These are phyloP conservation scores for Stichodactyla helianthus DNA, from an alignment of 64 coral and sea anemone genomes.

Conservation along the genomic window DNA sequence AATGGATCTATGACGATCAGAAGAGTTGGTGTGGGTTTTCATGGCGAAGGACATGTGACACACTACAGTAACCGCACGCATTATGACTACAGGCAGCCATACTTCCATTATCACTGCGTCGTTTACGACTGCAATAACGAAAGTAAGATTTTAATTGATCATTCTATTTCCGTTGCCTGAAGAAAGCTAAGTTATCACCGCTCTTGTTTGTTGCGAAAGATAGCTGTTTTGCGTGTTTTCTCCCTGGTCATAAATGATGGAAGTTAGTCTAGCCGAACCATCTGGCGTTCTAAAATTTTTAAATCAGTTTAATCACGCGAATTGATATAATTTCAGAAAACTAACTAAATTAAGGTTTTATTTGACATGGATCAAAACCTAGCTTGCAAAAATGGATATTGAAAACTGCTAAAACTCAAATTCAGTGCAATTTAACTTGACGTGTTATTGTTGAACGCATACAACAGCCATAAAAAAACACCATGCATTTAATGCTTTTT, in stretches of 20 bases:
- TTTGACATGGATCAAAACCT: too few species aligned
- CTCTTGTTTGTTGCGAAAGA: not conserved
- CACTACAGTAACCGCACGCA: not conserved
- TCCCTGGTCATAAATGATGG: not conserved
- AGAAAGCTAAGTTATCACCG: not conserved
- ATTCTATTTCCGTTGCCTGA: not conserved
- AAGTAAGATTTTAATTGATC: not conserved
- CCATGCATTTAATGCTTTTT: too few species aligned
- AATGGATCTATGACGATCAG: not conserved
- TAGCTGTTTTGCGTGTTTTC: not conserved
- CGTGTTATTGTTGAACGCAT: too few species aligned
- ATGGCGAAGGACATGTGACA: slow-evolving; percentile 19
- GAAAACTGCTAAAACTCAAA: too few species aligned
- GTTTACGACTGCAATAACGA: slow-evolving; percentile 12
- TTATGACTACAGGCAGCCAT: slow-evolving; percentile 1
- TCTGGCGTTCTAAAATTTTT: too few species aligned
- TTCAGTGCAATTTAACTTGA: too few species aligned
- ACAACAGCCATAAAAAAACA: too few species aligned
- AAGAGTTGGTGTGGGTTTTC: not conserved
- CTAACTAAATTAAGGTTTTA: too few species aligned
- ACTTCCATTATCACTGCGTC: not conserved
- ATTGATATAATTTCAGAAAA: too few species aligned
- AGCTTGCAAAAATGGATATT: too few species aligned
- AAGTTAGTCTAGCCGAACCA: too few species aligned
- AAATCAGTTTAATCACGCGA: too few species aligned